A percentile compares a stretch with the other conserved stretches of the same genome.
Evolutionary conservation across 2,888 invertebrate species (phyloP).

Genomic region (Acanthosepion esculentum): DNA sequence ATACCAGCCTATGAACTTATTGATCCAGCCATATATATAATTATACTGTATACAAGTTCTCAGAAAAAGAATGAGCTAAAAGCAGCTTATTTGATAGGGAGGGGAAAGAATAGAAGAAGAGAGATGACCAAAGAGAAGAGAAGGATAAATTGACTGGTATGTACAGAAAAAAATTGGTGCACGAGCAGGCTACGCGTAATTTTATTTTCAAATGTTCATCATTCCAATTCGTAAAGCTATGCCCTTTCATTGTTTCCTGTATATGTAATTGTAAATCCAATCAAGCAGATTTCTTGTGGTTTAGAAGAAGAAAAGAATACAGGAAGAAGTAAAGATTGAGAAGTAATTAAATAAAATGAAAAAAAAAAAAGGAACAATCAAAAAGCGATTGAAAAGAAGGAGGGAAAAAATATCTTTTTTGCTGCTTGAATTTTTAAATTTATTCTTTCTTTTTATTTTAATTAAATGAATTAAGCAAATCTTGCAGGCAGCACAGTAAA

Average conservation of each 20-base stretch:
- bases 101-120: neutral
- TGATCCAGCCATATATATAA: neutral
- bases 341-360: neutral
- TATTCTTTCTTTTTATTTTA: neutral
- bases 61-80: neutral
- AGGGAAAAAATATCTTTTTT: neutral
- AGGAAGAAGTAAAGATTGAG: neutral
- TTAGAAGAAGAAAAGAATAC: too few relatives aligned
- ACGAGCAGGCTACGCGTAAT: neutral
- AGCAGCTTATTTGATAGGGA: neutral
- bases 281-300: too few relatives aligned
- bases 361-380: neutral
- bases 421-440: neutral
- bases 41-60: neutral
- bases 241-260: neutral
- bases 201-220: neutral
- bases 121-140: neutral
- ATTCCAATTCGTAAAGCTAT: neutral
- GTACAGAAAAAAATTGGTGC: neutral
- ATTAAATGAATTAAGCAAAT: neutral
- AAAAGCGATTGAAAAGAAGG: neutral
- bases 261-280: neutral
- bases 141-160: neutral
- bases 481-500: neutral
- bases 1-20: too few relatives aligned